Evolutionary conservation across 2,797 vertebrate genomes (phyloP).

Genomic region (Graptemys geographica): DNA sequence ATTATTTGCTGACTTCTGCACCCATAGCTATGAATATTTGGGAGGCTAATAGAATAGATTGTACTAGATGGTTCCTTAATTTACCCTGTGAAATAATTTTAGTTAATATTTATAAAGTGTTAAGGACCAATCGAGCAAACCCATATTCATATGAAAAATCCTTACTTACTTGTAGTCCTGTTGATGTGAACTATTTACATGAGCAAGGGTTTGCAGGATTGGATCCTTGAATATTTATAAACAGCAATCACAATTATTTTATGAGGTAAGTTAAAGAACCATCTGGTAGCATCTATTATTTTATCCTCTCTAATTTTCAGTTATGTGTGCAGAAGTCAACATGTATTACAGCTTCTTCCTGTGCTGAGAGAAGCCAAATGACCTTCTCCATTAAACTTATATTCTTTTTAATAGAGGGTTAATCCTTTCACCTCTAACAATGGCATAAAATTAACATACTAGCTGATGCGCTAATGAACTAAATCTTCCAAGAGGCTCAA

Average conservation of each 20-base stretch:
- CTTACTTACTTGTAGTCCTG: neutral
- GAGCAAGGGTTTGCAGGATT: neutral
- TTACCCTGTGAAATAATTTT: conserved; percentile 34
- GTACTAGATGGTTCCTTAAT: conserved; percentile 28
- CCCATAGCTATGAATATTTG: conserved; percentile 11
- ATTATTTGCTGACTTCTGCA: conserved; percentile 19
- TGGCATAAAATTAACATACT: neutral
- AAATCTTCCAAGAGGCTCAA: neutral
- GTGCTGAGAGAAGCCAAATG: conserved; percentile 10
- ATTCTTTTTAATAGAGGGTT: neutral
- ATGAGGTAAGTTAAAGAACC: conserved; percentile 37
- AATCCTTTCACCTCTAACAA: conserved; percentile 25
- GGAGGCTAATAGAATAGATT: conserved; percentile 21
- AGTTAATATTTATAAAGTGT: conserved; percentile 49
- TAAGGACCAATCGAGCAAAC: neutral
- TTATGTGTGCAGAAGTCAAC: neutral
- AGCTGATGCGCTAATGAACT: neutral
- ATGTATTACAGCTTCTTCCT: conserved; percentile 11
- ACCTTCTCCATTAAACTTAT: conserved; percentile 29
- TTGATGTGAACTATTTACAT: neutral
- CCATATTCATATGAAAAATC: conserved; percentile 6
- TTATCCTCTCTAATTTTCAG: conserved; percentile 39
- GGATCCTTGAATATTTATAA: conserved; percentile 50
- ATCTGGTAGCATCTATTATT: conserved; percentile 4
- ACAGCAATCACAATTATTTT: conserved; percentile 43